These are phyloP conservation scores for Mesembrinibis cayennensis DNA, from an alignment of 2,113 vertebrate species.

Conservation along the genomic window DNA sequence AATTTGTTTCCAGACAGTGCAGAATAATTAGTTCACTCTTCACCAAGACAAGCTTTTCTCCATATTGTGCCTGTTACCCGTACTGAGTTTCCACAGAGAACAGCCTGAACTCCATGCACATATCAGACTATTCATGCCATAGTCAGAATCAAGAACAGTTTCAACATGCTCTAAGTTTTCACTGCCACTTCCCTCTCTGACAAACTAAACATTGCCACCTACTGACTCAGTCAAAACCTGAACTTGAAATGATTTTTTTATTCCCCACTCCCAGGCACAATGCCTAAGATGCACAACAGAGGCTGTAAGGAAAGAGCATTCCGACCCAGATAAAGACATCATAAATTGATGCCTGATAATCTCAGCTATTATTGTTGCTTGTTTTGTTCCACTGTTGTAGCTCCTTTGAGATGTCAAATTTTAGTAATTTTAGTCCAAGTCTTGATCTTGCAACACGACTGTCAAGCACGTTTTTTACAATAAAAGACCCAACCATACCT, in stretches of 20 bases:
- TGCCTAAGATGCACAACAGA: neutral
- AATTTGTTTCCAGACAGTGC: neutral
- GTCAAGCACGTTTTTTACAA: neutral
- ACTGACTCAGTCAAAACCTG: neutral
- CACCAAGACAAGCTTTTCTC: neutral
- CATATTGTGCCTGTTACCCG: neutral
- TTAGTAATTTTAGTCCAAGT: neutral
- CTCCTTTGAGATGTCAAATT: neutral
- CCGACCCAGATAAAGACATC: neutral
- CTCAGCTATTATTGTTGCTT: neutral
- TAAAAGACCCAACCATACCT: neutral
- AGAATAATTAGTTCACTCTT: neutral
- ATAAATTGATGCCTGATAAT: neutral
- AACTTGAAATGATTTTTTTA: neutral
- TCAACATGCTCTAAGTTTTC: neutral
- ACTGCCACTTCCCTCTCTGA: neutral
- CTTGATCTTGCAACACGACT: neutral
- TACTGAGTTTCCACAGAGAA: neutral
- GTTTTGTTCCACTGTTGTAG: neutral
- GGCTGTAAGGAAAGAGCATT: neutral
- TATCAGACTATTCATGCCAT: neutral
- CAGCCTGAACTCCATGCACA: neutral
- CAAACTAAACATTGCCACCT: conserved; percentile 62
- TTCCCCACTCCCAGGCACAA: neutral
- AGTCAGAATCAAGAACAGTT: neutral